Base-by-base conservation (phyloP, 2,113 vertebrate species). In the Lamprologus lemairii region DNA sequence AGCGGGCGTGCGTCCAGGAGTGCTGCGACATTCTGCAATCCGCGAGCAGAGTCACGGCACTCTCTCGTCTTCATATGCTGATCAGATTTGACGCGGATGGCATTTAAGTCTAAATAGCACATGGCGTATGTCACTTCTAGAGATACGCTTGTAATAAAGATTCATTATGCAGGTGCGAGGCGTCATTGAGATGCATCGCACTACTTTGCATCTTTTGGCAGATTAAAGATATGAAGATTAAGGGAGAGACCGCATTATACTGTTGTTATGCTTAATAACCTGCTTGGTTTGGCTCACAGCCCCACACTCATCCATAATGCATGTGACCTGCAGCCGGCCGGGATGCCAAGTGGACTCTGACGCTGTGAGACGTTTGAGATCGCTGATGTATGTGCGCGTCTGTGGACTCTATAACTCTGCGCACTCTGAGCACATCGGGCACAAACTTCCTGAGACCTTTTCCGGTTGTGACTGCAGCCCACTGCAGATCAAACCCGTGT, bases 51-150 rank as follows among this genome's bases (percentile, higher is more conserved):
- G 91, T 93, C 92, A 92, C 58, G 26, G 28, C 79, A 31, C 81
- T 80, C 84, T 89, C 86, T 55, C 87, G 83, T 93, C 92, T 85
- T 89, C 83, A 75, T 86, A 88, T 92, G 89, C 87, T 93, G 83
- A 94, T 96, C 92, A 93, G 92, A 91, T 80, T 68, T 92, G 93
- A 94, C 88, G 81, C 57, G 88, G 89, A 53, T 95, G 95, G 89
- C 92, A 95, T 96, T 96, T 96, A 93, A 93, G 92, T 93, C 87
- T 94, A 95, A 96, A 95, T 93, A 94, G 93, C 92, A 94, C 92
- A 89, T 88, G 90, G 85, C 88, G 87, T 83, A 37, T 91, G 93
- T 92, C 93, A 93, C 86, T 87, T 86, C 83, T 47, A 55, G 86
- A 91, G 91, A 91, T 94, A 87, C 28, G 83, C 83, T 86, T 42